Evolutionary conservation across 2,113 vertebrate genomes (phyloP).

Genomic region (Columba livia): DNA sequence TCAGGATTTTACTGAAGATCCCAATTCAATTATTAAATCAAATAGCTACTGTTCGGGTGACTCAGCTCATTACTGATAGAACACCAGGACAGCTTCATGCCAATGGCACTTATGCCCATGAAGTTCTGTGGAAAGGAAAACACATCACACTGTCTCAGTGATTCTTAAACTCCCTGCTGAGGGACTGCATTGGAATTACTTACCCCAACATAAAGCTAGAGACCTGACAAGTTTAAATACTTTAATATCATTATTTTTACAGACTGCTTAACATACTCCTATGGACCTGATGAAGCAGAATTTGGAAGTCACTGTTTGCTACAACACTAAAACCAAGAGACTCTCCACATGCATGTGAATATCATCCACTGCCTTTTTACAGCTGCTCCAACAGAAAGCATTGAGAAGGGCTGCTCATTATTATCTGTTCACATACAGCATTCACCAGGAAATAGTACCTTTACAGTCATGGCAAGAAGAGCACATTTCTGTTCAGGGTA

Average conservation of each 20-base stretch:
- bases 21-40: neutral
- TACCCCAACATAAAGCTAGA: neutral
- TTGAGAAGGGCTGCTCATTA: neutral
- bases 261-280: neutral
- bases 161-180: neutral
- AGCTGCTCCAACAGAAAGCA: neutral
- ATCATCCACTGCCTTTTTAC: neutral
- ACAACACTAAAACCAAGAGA: neutral
- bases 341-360: neutral
- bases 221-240: neutral
- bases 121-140: neutral
- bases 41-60: neutral
- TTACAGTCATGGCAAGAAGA: neutral
- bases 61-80: neutral
- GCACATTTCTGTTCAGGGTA: neutral
- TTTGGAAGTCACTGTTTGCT: neutral
- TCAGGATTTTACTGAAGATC: neutral
- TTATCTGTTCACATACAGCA: rapidly evolving
- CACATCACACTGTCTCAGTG: too few species aligned
- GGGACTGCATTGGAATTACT: neutral
- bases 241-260: neutral
- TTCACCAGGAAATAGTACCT: neutral
- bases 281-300: neutral
- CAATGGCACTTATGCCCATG: rapidly evolving
- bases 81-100: neutral